Conservation (phyloP, 1,140 invertebrate species). For the Micrasema minimum region DNA sequence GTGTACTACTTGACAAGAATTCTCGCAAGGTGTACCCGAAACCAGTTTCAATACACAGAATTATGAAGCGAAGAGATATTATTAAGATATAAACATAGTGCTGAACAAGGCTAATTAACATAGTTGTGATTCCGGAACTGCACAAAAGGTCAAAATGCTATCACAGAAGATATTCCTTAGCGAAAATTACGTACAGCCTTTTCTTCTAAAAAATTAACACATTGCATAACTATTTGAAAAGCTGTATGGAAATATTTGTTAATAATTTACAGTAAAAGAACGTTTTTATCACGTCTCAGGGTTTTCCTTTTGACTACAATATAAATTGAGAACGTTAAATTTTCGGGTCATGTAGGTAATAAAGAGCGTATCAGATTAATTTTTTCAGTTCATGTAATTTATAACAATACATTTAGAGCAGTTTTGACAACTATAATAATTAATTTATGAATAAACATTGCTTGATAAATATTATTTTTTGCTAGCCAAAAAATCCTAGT, state of each 20-base stretch:
- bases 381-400: no score
- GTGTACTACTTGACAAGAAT: no score
- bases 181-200: no score
- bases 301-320: not conserved
- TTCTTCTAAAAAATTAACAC: no score
- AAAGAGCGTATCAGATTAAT: no score
- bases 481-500: no score
- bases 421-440: no score
- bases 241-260: not conserved
- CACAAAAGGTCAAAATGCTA: slow-evolving; percentile 27
- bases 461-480: no score
- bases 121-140: slow-evolving; percentile 28
- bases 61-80: not conserved
- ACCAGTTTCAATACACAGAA: slow-evolving; percentile 1
- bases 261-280: not conserved
- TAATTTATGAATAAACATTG: no score
- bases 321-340: not conserved
- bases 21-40: slow-evolving; percentile 17
- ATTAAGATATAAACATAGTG: not conserved
- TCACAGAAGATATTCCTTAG: no score
- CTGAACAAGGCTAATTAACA: slow-evolving; percentile 14
- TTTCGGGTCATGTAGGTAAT: no score
- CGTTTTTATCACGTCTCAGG: not conserved
- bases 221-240: not conserved
- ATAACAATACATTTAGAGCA: no score